Evolutionary conservation across 2,888 invertebrate genomes (phyloP).

Genomic region (Galerucella calmariensis): DNA sequence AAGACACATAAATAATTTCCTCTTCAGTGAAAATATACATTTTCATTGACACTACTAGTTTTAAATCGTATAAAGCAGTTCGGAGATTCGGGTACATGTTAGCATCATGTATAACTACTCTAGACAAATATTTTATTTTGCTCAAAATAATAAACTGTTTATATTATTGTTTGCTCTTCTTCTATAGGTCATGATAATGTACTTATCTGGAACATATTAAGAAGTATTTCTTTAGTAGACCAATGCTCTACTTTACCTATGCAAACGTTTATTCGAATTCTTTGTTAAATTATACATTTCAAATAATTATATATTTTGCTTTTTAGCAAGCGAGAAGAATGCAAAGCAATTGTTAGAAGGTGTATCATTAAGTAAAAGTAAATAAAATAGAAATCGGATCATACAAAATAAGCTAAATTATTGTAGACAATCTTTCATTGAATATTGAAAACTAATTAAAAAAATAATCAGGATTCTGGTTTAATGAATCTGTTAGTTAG

Average conservation of each 20-base stretch:
- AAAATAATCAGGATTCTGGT: too few relatives aligned
- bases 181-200: background rate
- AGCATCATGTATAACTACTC: constrained; percentile 48
- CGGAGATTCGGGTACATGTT: constrained; percentile 60
- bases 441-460: background rate
- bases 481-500: too few relatives aligned
- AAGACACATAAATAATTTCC: background rate
- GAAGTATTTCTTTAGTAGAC: constrained; percentile 13
- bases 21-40: constrained; percentile 1
- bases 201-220: constrained; percentile 4
- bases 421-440: background rate
- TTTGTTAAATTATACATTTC: background rate
- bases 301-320: background rate
- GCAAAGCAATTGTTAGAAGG: background rate
- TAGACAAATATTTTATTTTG: constrained; percentile 40
- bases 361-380: background rate
- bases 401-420: background rate
- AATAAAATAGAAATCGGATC: background rate
- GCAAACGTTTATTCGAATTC: background rate
- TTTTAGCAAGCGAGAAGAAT: background rate
- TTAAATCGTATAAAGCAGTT: constrained; percentile 46
- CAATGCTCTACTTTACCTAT: background rate
- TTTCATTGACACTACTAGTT: constrained; percentile 32
- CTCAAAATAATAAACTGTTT: constrained; percentile 25
- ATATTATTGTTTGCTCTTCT: constrained; percentile 28